Evolutionary conservation across 1,140 invertebrate genomes (phyloP), one percentile per base, ranked within the genome.

Genomic region (Samia ricini): DNA sequence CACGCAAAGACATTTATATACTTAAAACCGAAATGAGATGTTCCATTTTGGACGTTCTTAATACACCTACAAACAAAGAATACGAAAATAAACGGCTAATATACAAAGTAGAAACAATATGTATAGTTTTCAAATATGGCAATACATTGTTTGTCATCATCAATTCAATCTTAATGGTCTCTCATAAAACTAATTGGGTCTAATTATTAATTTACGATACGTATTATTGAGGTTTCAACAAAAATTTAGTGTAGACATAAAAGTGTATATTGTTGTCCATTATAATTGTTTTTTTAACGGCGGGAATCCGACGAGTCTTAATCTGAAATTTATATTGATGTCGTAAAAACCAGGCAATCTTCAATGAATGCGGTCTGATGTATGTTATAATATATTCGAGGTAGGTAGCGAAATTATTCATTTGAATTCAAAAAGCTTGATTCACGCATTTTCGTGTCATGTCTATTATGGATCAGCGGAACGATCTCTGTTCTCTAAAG

Each of bases 131-230:
- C 52, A 55, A 55, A 55, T 52, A 52, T 55, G 22, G 22, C 22
- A 22, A 55, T 15, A 23, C 22, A 55, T 42, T 33, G 10, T 57
- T 36, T 59, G 56, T 36, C 42, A 36, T 59, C 29, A 56, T 50
- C 50, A 50, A 24, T 59, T 50, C 12, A 20, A 59, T 12, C 18
- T 59, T 59, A 50, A 59, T 50, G 18, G 42, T 42, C 20, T 42
- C 21, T 23, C 36, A 59, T 57, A 59, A 59, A 59, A 26, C 24
- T 19, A 23, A 59, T 59, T 50, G 42, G 57, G 7, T 50, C 57
- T 59, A 50, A 49, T 49, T 49, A 59, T 49, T 50, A 49, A 49
- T 49, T 50, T 49, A 59, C 50, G 20, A 20, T 33, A 7, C 18
- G 42, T 42, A 29, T 26, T 15, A 29, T 26, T 15, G 33, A 42